A percentile compares a stretch with the other conserved stretches of the same genome.
These are phyloP conservation scores for Colostygia pectinataria DNA, from an alignment of 2,888 invertebrate species.

Conservation along the genomic window DNA sequence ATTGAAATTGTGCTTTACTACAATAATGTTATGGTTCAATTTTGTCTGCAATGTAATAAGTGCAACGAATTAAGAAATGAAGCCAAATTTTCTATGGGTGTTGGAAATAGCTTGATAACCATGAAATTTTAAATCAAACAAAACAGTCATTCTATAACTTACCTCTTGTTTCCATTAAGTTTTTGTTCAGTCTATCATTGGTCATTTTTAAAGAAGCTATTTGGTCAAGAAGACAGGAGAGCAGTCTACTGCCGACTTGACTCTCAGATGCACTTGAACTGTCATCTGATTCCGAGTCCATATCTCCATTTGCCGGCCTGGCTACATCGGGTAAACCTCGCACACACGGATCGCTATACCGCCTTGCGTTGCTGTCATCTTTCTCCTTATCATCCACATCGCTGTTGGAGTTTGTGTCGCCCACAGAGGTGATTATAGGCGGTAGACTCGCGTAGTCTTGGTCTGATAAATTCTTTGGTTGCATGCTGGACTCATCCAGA, in stretches of 20 bases:
- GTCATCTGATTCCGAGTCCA: constrained; percentile 79
- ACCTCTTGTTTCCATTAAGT: constrained; percentile 89
- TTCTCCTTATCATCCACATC: constrained; percentile 77
- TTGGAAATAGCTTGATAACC: constrained; percentile 13
- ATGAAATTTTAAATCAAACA: constrained; percentile 21
- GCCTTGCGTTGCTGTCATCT: constrained; percentile 80
- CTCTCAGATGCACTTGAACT: constrained; percentile 80
- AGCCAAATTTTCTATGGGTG: constrained; percentile 23
- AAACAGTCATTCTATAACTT: constrained; percentile 41
- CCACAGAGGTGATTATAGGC: constrained; percentile 84
- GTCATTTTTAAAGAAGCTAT: constrained; percentile 87
- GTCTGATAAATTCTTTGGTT: constrained; percentile 69
- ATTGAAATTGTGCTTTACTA: constrained; percentile 1
- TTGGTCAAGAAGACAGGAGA: constrained; percentile 88
- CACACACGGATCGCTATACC: constrained; percentile 87
- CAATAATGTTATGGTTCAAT: background rate
- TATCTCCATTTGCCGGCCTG: constrained; percentile 72
- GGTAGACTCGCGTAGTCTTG: constrained; percentile 87
- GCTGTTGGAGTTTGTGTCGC: constrained; percentile 74
- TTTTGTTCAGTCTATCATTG: constrained; percentile 89
- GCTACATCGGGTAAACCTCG: constrained; percentile 72
- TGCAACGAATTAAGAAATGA: constrained; percentile 26
- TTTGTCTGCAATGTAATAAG: constrained; percentile 12
- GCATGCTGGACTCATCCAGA: constrained; percentile 52
- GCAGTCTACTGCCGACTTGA: constrained; percentile 81